These are phyloP conservation scores for Oplegnathus fasciatus DNA, from an alignment of 2,113 vertebrate species.

Conservation along the genomic window DNA sequence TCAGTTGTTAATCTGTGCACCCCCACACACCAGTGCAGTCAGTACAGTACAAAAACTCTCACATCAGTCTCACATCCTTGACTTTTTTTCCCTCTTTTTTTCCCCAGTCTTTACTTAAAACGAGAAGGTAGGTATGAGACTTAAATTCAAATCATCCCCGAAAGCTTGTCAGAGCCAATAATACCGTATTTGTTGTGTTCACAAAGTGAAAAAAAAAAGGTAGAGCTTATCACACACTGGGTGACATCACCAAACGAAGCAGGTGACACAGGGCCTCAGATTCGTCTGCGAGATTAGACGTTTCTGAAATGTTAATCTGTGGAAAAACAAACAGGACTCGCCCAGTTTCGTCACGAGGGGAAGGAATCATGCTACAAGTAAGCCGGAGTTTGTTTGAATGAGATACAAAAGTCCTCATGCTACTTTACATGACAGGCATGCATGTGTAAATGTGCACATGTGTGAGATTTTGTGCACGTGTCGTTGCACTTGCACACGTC, in stretches of 20 bases:
- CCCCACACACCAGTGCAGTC: no score
- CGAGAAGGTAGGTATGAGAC: background rate
- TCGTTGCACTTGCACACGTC: slow-evolving; percentile 51
- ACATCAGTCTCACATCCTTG: background rate
- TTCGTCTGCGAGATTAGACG: slow-evolving; percentile 50
- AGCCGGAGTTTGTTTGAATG: slow-evolving; percentile 53
- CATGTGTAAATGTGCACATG: slow-evolving; percentile 6
- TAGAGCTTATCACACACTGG: slow-evolving; percentile 35
- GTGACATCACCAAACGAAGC: slow-evolving; percentile 53
- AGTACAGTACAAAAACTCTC: background rate
- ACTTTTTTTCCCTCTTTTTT: background rate
- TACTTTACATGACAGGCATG: slow-evolving; percentile 25
- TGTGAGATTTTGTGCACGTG: slow-evolving; percentile 47
- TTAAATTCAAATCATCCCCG: slow-evolving; percentile 36
- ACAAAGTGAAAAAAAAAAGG: slow-evolving; percentile 19
- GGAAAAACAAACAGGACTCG: slow-evolving; percentile 67
- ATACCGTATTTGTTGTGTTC: slow-evolving; percentile 59
- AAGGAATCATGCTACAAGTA: slow-evolving; percentile 18
- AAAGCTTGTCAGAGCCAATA: slow-evolving; percentile 24
- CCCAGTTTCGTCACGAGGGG: slow-evolving; percentile 23
- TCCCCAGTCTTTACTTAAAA: slow-evolving; percentile 3
- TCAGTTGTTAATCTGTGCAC: no score
- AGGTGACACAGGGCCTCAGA: slow-evolving; percentile 63
- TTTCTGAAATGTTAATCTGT: slow-evolving; percentile 64
- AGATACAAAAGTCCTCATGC: slow-evolving; percentile 45